These are phyloP conservation scores for Saturnia japonica DNA, from an alignment of 2,888 invertebrate species.

Conservation along the genomic window DNA sequence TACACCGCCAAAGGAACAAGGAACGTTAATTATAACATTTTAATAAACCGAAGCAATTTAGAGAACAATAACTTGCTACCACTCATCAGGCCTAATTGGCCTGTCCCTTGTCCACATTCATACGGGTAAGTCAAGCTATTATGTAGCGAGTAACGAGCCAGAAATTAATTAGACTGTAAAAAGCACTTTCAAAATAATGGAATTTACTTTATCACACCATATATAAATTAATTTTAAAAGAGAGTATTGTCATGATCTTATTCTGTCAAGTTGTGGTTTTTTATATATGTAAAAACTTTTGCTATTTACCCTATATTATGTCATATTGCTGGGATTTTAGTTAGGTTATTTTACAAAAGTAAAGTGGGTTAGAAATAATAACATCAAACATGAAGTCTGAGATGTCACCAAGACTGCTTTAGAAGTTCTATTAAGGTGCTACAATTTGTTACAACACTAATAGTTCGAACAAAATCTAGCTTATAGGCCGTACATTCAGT, in stretches of 20 bases:
- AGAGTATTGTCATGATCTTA: not conserved
- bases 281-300: not conserved
- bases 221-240: not conserved
- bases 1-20: slow-evolving; percentile 12
- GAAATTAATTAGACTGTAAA: not conserved
- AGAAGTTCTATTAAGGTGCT: too few relatives aligned
- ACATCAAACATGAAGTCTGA: not conserved
- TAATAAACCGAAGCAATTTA: slow-evolving; percentile 7
- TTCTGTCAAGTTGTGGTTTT: not conserved
- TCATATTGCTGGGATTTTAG: not conserved
- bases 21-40: not conserved
- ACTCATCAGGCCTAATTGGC: slow-evolving; percentile 6
- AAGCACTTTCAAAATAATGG: slow-evolving; percentile 1
- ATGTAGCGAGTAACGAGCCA: slow-evolving; percentile 8
- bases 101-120: slow-evolving; percentile 10
- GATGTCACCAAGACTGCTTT: too few relatives aligned
- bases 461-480: not conserved
- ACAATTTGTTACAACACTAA: not conserved
- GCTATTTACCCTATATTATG: not conserved
- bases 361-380: not conserved
- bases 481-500: not conserved
- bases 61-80: slow-evolving; percentile 9
- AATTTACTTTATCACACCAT: not conserved
- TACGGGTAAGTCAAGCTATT: slow-evolving; percentile 6
- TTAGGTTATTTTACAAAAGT: not conserved